These are phyloP conservation scores for Squalus acanthias DNA, from an alignment of 2,797 vertebrate species.

Conservation along the genomic window DNA sequence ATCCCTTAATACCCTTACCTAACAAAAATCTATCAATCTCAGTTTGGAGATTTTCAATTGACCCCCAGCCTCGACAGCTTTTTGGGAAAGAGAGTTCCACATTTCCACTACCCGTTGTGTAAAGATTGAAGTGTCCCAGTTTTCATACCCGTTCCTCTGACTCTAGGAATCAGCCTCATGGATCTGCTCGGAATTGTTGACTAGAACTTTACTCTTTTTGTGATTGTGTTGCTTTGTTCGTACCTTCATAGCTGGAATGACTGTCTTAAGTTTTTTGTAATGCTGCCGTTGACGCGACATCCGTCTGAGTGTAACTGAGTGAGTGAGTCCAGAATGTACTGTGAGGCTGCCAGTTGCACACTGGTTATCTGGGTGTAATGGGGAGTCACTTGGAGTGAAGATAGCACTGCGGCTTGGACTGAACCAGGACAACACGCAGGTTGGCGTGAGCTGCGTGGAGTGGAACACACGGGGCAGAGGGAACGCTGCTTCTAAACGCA, in stretches of 20 bases:
- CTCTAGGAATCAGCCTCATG: background rate
- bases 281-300: too few relatives aligned
- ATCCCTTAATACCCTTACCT: background rate
- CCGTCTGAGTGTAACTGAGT: background rate
- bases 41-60: background rate
- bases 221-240: background rate
- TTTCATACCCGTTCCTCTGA: background rate
- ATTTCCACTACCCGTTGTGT: background rate
- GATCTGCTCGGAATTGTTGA: background rate
- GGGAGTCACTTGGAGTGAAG: too few relatives aligned
- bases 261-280: background rate
- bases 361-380: too few relatives aligned
- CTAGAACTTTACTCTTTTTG: background rate
- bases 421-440: background rate
- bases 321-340: background rate
- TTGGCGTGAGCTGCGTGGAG: background rate
- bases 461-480: background rate
- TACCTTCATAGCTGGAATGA: background rate
- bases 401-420: background rate
- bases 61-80: too few relatives aligned
- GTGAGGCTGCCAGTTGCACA: too few relatives aligned
- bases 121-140: background rate
- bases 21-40: too few relatives aligned
- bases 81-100: background rate
- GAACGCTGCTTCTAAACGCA: background rate